phyloP scores from a whole-genome alignment of 2,797 vertebrate species.

The Fistularia tabacaria region DNA sequence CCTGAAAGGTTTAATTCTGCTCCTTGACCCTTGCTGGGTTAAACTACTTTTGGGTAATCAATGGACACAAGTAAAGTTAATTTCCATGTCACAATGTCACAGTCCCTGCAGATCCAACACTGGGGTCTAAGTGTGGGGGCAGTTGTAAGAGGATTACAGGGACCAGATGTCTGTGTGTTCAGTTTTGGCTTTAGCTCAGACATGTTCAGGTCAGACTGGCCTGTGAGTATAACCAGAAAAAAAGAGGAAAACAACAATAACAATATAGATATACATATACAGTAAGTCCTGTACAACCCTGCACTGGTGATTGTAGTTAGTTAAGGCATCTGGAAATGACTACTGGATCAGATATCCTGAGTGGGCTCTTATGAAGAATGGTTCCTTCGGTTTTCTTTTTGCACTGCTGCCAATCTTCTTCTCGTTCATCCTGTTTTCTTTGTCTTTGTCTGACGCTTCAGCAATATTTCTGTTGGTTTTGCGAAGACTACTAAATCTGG shows the following conservation, averaged over 20 bases:
- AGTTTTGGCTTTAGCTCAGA: slow-evolving; percentile 54
- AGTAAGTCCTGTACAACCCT: background rate
- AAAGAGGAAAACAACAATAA: background rate
- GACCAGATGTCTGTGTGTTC: slow-evolving; percentile 68
- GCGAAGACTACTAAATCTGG: no score
- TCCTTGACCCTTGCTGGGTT: slow-evolving; percentile 61
- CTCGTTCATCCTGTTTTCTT: no score
- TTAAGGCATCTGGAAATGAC: no score
- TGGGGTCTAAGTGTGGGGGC: slow-evolving; percentile 40
- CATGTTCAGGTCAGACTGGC: slow-evolving; percentile 35
- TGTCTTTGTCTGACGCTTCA: no score
- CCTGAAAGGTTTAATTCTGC: slow-evolving; percentile 35
- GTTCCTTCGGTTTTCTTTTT: no score
- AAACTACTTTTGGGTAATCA: slow-evolving; percentile 70
- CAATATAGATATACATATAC: background rate
- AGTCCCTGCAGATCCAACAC: slow-evolving; percentile 45
- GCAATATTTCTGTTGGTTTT: no score
- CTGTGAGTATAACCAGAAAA: slow-evolving; percentile 2
- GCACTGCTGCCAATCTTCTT: no score
- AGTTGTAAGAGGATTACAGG: slow-evolving; percentile 65
- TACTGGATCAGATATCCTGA: no score
- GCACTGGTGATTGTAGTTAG: no score
- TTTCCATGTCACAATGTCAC: slow-evolving; percentile 70
- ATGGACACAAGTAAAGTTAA: slow-evolving; percentile 69
- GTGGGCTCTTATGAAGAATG: no score